Base-by-base conservation (phyloP, 2,113 vertebrate genomes). In the Callopanchax toddi region DNA sequence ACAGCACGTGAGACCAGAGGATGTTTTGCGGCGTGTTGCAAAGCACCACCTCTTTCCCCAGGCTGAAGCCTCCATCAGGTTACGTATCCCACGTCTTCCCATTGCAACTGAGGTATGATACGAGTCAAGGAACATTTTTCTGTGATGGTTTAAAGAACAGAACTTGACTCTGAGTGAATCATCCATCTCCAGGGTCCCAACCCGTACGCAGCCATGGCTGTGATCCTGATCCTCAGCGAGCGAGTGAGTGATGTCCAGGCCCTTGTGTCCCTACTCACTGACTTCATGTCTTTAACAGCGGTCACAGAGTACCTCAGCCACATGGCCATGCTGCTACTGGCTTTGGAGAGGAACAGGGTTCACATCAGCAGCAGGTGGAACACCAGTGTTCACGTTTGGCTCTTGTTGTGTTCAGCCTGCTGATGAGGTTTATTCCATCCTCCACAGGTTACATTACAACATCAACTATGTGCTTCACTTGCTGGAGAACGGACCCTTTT, bases 371-470 rank as follows among this genome's bases (percentile, higher is more conserved):
- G 90, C 87, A 92, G 94, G 96, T 96, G 60, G 59, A 50, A 54
- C 3, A 23, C 25, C 40, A 9, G 1, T 1, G 8, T 18, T 55
- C 51, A 21, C 17, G 1, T 37, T 37, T 3, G 11, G 15, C 4
- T 12, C 1, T 18, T 0, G 1, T 29, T 21, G 11, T 39, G 12
- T 1, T 34, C 26, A 8, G 4, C 15, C 16, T 16, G 2, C 3
- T 16, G 1, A 5, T 7, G 1, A 20, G n/a, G 13, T 5, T 2
- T 23, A 3, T 6, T 10, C 5, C 40, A 2, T 67, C 23, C 32
- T 66, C 58, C 61, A 0, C 68, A 92, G 96, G 92, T 89, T 94
- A 77, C 95, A 98, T 78, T 99, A 99, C 88, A 98, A 94, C 79
- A 80, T 99, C 64, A 96, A 93, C 82, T 96, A 95, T 51, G 93